Conservation (phyloP, 2,797 vertebrate species). For the Eutrigla gurnardus region DNA sequence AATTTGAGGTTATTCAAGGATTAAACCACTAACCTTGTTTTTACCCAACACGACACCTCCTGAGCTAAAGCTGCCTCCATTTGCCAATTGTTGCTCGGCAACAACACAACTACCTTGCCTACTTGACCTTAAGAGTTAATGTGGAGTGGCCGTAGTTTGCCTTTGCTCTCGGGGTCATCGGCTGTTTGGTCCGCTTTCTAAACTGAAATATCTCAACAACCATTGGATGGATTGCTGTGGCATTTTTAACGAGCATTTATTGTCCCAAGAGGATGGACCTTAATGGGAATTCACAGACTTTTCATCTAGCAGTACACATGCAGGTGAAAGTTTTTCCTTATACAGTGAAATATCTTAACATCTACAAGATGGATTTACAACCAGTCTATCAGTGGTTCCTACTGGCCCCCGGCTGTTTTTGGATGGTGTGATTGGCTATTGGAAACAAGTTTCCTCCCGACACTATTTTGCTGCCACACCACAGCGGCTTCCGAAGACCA, state of each 20-base stretch:
- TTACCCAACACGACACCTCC: background rate
- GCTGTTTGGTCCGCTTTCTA: background rate
- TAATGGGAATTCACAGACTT: background rate
- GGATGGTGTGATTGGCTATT: background rate
- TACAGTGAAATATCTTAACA: too few relatives aligned
- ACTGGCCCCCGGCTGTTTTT: background rate
- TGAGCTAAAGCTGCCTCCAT: background rate
- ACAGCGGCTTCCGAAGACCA: too few relatives aligned
- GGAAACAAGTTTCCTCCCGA: too few relatives aligned
- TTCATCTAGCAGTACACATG: background rate
- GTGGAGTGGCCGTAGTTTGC: background rate
- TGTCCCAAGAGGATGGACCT: background rate
- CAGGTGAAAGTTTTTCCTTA: background rate
- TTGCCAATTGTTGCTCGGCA: background rate
- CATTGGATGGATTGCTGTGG: background rate
- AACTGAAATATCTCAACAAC: background rate
- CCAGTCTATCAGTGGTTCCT: background rate
- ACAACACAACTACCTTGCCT: background rate
- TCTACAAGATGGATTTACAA: background rate
- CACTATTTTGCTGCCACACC: too few relatives aligned
- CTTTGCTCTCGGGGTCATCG: background rate
- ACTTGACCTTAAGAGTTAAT: background rate
- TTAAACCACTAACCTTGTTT: constrained; percentile 5
- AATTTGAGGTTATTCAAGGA: background rate
- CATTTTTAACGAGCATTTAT: background rate